Conservation (phyloP, 2,113 vertebrate genomes). For the Zosterops lateralis region DNA sequence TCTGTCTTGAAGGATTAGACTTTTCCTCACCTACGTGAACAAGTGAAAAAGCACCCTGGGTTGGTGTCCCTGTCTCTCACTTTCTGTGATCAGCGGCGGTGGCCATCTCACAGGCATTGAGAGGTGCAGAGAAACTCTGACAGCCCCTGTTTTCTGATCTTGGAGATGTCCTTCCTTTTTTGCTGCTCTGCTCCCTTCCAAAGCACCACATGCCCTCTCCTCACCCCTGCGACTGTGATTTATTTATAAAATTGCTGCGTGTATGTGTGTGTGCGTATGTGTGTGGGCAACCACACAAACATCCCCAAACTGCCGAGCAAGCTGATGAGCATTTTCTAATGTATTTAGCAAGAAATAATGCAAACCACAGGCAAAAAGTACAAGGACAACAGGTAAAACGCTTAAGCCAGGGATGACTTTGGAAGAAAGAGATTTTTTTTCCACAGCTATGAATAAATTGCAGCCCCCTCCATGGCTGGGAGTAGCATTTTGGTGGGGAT, state of each 20-base stretch:
- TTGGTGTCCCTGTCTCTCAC: background rate
- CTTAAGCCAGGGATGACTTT: background rate
- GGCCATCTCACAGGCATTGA: background rate
- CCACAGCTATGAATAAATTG: background rate
- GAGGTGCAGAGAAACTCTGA: background rate
- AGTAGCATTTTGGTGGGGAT: background rate
- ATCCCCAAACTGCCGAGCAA: slow-evolving; percentile 15
- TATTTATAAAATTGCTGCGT: slow-evolving; percentile 34
- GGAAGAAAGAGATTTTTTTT: background rate
- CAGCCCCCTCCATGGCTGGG: background rate
- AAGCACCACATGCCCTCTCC: slow-evolving; percentile 2
- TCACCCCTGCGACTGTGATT: slow-evolving; percentile 35
- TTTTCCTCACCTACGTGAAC: background rate
- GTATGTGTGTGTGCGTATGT: background rate
- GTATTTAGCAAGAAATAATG: slow-evolving; percentile 40
- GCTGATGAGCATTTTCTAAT: slow-evolving; percentile 17
- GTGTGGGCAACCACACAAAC: slow-evolving; percentile 37
- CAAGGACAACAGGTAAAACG: background rate
- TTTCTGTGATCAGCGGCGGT: background rate
- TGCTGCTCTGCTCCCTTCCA: background rate
- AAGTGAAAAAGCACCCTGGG: rapidly evolving
- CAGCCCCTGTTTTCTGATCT: background rate
- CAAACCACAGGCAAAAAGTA: background rate
- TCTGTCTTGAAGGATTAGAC: background rate
- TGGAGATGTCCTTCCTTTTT: background rate